Conservation (phyloP, 1,140 invertebrate species). For the Philotrypesis tridentata region DNA sequence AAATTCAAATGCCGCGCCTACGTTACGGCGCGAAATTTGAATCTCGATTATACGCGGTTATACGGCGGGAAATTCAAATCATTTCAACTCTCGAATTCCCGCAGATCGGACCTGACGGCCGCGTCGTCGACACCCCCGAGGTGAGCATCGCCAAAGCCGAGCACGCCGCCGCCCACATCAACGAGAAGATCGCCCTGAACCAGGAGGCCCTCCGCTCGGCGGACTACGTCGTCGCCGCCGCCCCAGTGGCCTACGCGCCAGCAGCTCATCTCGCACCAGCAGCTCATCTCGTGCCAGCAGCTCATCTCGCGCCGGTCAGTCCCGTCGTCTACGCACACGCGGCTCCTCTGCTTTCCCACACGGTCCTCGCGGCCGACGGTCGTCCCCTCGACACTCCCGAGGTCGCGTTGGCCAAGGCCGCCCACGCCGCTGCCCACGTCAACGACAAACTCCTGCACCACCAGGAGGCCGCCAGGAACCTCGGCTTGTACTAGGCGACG, state of each 20-base stretch:
- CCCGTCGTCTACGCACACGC: constrained; percentile 15
- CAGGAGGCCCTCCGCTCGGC: constrained; percentile 59
- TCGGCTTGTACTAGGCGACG: background rate
- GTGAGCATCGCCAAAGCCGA: constrained; percentile 75
- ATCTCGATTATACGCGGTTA: no score
- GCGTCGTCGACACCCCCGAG: constrained; percentile 75
- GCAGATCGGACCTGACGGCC: constrained; percentile 66
- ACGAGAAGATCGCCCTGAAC: constrained; percentile 62
- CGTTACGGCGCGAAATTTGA: no score
- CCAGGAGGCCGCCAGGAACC: constrained; percentile 53
- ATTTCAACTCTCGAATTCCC: no score
- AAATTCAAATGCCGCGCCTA: no score
- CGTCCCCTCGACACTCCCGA: constrained; percentile 63
- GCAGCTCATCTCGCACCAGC: background rate
- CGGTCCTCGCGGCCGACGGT: constrained; percentile 56
- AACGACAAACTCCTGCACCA: constrained; percentile 70
- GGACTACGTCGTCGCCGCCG: constrained; percentile 13
- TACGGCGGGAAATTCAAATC: no score
- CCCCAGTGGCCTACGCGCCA: background rate
- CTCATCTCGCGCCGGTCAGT: background rate
- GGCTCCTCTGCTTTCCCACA: background rate
- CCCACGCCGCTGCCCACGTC: constrained; percentile 75
- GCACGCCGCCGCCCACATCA: constrained; percentile 73
- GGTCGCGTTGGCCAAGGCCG: constrained; percentile 74
- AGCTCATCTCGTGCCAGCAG: background rate